Evolutionary conservation across 1,140 invertebrate species (phyloP).

Genomic region (Listronotus bonariensis): DNA sequence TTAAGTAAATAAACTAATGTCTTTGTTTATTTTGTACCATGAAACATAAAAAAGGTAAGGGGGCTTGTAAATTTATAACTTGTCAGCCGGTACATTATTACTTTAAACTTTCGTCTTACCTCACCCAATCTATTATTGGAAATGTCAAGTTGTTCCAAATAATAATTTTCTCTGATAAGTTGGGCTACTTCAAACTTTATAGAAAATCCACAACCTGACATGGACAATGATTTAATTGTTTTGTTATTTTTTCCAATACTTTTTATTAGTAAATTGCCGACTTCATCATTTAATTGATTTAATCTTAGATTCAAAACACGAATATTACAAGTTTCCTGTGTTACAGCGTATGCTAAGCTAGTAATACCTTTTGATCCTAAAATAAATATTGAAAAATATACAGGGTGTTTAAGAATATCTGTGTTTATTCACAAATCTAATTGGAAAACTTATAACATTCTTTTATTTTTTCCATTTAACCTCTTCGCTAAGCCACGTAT

Average conservation of each 20-base stretch:
- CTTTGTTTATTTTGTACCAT: no score
- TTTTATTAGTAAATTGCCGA: conserved; percentile 15
- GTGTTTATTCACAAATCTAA: no score
- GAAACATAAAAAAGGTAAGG: no score
- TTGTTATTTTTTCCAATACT: conserved; percentile 1
- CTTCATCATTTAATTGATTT: conserved; percentile 20
- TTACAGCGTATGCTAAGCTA: conserved; percentile 20
- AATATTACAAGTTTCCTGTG: conserved; percentile 8
- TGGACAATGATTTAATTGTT: conserved; percentile 8
- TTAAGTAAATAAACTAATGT: no score
- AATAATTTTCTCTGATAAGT: not conserved
- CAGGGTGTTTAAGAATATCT: no score
- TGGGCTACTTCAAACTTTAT: conserved; percentile 13
- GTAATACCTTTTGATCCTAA: conserved; percentile 24
- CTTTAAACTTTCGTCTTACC: not conserved
- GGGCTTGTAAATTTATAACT: no score
- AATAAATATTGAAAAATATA: conserved; percentile 1
- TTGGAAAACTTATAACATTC: no score
- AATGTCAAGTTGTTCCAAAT: conserved; percentile 24
- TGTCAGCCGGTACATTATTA: no score
- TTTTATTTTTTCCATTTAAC: no score
- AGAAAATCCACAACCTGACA: conserved; percentile 22
- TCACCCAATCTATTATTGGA: conserved; percentile 30
- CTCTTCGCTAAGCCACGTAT: no score
- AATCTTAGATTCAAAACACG: conserved; percentile 18